Evolutionary conservation across 2,888 invertebrate species (phyloP), one percentile per base, ranked within the genome.

Genomic region (Terebella lapidaria): DNA sequence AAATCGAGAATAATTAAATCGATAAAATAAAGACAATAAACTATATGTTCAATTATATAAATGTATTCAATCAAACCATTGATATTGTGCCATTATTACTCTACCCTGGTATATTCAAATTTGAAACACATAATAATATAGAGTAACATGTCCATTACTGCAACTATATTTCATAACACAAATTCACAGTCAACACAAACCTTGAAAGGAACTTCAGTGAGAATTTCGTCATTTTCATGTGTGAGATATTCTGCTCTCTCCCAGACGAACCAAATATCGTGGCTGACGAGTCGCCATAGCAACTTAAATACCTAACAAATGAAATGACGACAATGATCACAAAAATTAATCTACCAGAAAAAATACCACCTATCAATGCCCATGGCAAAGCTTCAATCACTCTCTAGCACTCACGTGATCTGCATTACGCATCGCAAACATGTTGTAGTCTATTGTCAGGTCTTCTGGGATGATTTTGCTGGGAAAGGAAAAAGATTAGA

Each of bases 251-350:
- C 79, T 3, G 73, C 73, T 53, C 79, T 64, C 59, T 78, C 78
- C 79, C 79, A 79, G 2, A 78, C 70, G 71, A 79, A 78, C 75
- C 77, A 78, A 45, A 78, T 73, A 60, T 79, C 79, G 70, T 79
- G 76, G 54, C 74, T 71, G 59, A 78, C 74, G 47, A 79, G 65
- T 28, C 77, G 62, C 79, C 79, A 79, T n/a, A 79, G 63, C 26
- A 79, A 61, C 52, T 76, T 72, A 72, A 79, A 79, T 25, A 79
- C 75, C 78, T 78, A 61, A 57, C 3, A 54, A 45, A 28, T 54
- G 24, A 54, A 3, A 54, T 20, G 54, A 53, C 28, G n/a, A 58
- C 4, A 26, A 24, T 15, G 42, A 35, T 35, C 42, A 35, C 42
- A 15, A n/a, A 35, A 10, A 35, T 35, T 35, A 10, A 35, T 35